Percentiles rank a stretch among this genome's conserved stretches.
phyloP scores from a whole-genome alignment of 2,113 vertebrate species.

The Tenebrosternarchus preto region DNA sequence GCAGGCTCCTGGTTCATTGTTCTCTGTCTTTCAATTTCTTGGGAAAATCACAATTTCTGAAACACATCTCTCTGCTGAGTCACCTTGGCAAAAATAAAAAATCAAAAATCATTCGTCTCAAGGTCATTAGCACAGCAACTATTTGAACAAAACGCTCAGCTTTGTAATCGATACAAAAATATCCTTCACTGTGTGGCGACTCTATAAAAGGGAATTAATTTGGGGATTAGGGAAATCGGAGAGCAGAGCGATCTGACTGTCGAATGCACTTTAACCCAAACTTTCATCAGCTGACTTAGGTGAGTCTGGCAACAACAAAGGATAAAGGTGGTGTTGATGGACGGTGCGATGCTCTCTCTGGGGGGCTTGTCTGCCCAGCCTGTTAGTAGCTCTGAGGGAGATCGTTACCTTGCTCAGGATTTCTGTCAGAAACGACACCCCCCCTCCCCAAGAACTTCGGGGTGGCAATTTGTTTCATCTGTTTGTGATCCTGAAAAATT shows the following conservation, averaged over 20 bases:
- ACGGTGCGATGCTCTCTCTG: conserved; percentile 66
- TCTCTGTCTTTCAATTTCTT: background rate
- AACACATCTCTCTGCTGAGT: conserved; percentile 43
- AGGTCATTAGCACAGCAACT: conserved; percentile 48
- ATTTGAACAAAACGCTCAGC: conserved; percentile 54
- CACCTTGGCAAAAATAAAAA: conserved; percentile 21
- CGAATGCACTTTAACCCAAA: conserved; percentile 78
- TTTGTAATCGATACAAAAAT: conserved; percentile 61
- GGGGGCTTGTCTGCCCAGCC: conserved; percentile 70
- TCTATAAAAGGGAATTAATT: conserved; percentile 68
- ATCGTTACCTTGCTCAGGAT: conserved; percentile 55
- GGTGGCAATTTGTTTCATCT: conserved; percentile 61
- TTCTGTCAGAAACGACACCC: conserved; percentile 48
- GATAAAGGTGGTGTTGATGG: conserved; percentile 81
- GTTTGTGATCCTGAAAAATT: conserved; percentile 27
- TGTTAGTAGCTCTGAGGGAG: conserved; percentile 52
- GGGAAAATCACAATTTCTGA: conserved; percentile 21
- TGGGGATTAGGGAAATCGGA: conserved; percentile 65
- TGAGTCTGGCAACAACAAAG: conserved; percentile 75
- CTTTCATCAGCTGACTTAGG: conserved; percentile 82
- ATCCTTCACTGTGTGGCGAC: conserved; percentile 57
- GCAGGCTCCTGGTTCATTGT: background rate
- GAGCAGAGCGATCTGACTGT: conserved; percentile 58
- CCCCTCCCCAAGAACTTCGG: conserved; percentile 52
- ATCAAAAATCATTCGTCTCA: conserved; percentile 37